Conservation (phyloP, 2,797 vertebrate genomes). For the Clarias laeviceps region DNA sequence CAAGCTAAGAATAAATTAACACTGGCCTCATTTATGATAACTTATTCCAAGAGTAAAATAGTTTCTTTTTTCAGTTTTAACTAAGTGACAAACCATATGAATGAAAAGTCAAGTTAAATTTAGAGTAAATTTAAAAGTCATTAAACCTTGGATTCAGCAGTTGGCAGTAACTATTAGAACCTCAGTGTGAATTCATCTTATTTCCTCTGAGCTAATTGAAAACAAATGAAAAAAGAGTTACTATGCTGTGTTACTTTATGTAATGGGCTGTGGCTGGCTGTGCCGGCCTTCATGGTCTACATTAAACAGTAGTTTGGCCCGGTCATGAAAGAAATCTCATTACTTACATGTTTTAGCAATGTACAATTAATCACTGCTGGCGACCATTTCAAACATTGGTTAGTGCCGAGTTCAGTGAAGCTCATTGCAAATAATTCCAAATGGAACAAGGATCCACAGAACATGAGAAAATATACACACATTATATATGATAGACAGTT, state of each 20-base stretch:
- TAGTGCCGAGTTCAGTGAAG: constrained; percentile 41
- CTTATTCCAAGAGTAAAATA: neutral
- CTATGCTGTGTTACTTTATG: constrained; percentile 49
- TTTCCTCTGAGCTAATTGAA: constrained; percentile 70
- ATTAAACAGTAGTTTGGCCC: constrained; percentile 38
- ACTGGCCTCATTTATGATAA: neutral
- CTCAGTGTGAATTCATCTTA: constrained; percentile 52
- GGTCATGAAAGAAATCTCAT: constrained; percentile 55
- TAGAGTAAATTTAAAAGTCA: constrained; percentile 28
- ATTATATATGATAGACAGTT: neutral
- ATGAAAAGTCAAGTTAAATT: neutral
- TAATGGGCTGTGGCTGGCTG: constrained; percentile 62
- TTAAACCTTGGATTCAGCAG: constrained; percentile 47
- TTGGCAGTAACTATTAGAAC: constrained; percentile 50
- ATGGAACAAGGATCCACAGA: neutral
- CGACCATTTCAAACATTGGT: constrained; percentile 51
- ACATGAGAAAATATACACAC: neutral
- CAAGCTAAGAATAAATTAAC: neutral
- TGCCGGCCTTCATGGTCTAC: constrained; percentile 32
- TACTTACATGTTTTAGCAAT: constrained; percentile 59
- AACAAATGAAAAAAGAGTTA: constrained; percentile 65
- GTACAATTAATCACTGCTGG: constrained; percentile 63
- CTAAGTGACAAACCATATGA: neutral
- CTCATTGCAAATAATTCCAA: constrained; percentile 20
- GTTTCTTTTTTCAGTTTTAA: neutral